Evolutionary conservation across 2,113 vertebrate genomes (phyloP), one percentile per base, ranked within the genome.

Genomic region (Clarias gariepinus): DNA sequence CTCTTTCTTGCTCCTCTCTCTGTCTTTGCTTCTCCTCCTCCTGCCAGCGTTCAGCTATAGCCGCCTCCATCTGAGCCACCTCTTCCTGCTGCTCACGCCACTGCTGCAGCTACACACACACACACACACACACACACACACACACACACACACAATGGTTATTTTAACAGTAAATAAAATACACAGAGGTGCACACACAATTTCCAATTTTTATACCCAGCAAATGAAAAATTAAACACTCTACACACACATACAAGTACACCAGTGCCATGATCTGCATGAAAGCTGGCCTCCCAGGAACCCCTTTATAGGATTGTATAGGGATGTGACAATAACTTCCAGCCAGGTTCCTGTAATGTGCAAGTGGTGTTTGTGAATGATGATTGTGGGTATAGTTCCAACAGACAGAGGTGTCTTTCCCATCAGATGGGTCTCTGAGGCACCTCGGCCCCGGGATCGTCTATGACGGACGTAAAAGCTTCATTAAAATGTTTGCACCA

Each of bases 11-110:
- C 91, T 93, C 93, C 5, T 93, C 93, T 91, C 91, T 97, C 84
- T 95, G 88, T 86, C 92, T 92, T 66, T 95, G 95, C 57, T 95
- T 91, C 88, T 96, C 92, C 89, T 95, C 94, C 88, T 96, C 94
- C 86, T 92, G 95, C 89, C 93, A 95, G 92, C 96, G 93, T 69
- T 94, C 92, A 91, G 95, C 95, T 80, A 97, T 92, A 82, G 95
- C 94, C 89, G 95, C 96, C 93, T 99, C 97, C 52, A 97, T 92
- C 88, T 89, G 92, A 2, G 95, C 93, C 88, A 95, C 93, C 92
- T 98, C 97, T 91, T 97, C 96, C 93, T 98, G 97, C 86, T 95
- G 96, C 47, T 90, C 92, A 87, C 92, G 94, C 97, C 97, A 98
- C 63, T 94, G 95, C 58, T 94, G 93, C 89, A 99, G 93, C 98